phyloP scores from a whole-genome alignment of 2,113 vertebrate species.

The Pollimyrus isidori region DNA sequence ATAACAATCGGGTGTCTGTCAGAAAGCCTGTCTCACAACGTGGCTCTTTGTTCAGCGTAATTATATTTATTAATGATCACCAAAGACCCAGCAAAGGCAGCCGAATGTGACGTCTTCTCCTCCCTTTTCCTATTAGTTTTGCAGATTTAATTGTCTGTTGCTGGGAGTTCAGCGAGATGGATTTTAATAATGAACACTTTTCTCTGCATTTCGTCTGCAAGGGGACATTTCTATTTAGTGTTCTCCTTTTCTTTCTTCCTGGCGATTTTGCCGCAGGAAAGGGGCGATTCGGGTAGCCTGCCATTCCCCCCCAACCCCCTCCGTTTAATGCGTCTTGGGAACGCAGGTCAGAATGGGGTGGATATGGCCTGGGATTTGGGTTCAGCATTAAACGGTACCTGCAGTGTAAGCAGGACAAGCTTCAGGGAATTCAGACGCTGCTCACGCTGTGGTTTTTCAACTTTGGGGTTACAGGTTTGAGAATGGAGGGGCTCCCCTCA shows the following conservation, averaged over 20 bases:
- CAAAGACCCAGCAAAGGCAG: slow-evolving; percentile 39
- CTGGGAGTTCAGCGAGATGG: neutral
- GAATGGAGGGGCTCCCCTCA: neutral
- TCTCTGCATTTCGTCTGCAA: slow-evolving; percentile 7
- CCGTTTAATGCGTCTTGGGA: neutral
- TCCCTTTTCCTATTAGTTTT: slow-evolving; percentile 43
- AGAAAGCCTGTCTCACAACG: slow-evolving; percentile 38
- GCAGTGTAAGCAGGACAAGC: neutral
- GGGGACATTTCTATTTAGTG: slow-evolving; percentile 1
- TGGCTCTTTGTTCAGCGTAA: slow-evolving; percentile 49
- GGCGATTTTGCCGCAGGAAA: neutral
- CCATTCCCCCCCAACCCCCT: neutral
- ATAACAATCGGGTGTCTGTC: slow-evolving; percentile 43
- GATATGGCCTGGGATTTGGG: neutral
- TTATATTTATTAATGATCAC: slow-evolving; percentile 54
- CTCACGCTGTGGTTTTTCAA: neutral
- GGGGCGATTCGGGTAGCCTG: neutral
- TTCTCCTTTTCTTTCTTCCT: neutral
- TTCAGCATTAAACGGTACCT: too few species aligned
- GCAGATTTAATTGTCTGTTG: slow-evolving; percentile 46
- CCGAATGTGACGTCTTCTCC: slow-evolving; percentile 43
- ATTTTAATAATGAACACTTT: slow-evolving; percentile 13
- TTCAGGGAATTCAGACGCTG: neutral
- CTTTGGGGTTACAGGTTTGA: neutral
- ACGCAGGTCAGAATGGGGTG: neutral